Base-by-base conservation (phyloP, 2,113 vertebrate species). In the Corythornis vintsioides region DNA sequence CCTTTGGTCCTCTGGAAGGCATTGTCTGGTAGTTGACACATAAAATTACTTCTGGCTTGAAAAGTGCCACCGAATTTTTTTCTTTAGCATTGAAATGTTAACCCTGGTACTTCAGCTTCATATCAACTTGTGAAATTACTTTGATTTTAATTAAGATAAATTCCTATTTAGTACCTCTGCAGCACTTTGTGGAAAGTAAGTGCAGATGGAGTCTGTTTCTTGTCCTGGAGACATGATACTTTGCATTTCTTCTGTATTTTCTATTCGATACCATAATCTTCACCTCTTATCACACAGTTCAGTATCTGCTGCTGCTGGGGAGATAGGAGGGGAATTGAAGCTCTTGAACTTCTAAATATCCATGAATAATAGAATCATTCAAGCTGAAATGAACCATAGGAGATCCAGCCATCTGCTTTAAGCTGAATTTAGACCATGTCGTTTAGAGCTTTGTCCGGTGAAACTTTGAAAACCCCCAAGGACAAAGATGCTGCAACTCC, bases 91-190 rank as follows among this genome's bases (percentile, higher is more conserved):
- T 75, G 86, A 86, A 81, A 63, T 86, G 43, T 93, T 95, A 89
- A 93, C 74, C 63, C 64, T 93, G 71, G 59, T 71, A 66, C 52
- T 93, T 89, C n/a, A 72, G 22, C 47, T 90, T 82, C 56, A 15
- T 73, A 25, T 28, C 43, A 73, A 61, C 59, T 92, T 69, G 24
- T 63, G 70, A 84, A 95, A 92, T 83, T 81, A 93, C 47, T 92
- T 93, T 71, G 94, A 95, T 95, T 94, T 96, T 90, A 96, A 96
- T 96, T 94, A 93, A 93, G 92, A 93, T 94, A 90, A 94, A 83
- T 83, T 91, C 26, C 26, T 74, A 2, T 88, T 92, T 89, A 91
- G 78, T 71, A 93, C 67, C 31, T 76, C 50, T 53, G 59, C 29
- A 75, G 71, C 69, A 65, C 78, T 92, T 81, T 33, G 53, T 38